Evolutionary conservation across 2,888 invertebrate species (phyloP), one percentile per base, ranked within the genome.

Genomic region (Coelopa pilipes): DNA sequence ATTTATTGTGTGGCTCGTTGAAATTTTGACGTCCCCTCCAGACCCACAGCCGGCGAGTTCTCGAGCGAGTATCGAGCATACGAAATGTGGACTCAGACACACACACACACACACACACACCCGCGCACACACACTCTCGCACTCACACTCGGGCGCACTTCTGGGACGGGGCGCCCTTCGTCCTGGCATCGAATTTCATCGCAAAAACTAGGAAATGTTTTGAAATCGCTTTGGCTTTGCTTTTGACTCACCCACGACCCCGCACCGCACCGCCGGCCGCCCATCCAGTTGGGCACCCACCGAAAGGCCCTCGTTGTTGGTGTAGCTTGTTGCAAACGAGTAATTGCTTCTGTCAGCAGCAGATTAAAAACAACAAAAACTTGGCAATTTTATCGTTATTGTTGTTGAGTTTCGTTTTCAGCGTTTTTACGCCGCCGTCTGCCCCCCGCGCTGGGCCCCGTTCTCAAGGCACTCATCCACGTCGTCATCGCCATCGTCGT

Each of bases 301-400:
- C 34, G 17, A 15, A 13, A 11, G 19, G 19, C 17, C 19, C 7
- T 21, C 1, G 46, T 49, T 49, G 17, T 50, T 53, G 55, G 34
- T 55, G 59, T 59, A 34, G 57, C 69, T 69, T 69, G 59, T 17
- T 49, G 47, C 47, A 47, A 70, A 55, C 65, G 60, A 71, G 67
- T 76, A 76, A 76, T 76, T 76, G 76, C 73, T 75, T 72, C 76
- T 76, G 76, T 76, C 76, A 75, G 70, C 70, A 69, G 71, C 76
- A 76, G 76, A 74, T 76, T 74, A 72, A 74, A 74, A 75, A 15
- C 1, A 50, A 63, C 47, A 67, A 63, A 47, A 69, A 69, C 13
- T 70, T 47, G 21, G 34, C 46, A 71, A 24, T 71, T 71, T 71
- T 49, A 45, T 72, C 46, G n/a, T 55, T 72, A 59, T 67, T 72